These are phyloP conservation scores for Ceraclea dissimilis DNA, from an alignment of 2,888 invertebrate species.

Conservation along the genomic window DNA sequence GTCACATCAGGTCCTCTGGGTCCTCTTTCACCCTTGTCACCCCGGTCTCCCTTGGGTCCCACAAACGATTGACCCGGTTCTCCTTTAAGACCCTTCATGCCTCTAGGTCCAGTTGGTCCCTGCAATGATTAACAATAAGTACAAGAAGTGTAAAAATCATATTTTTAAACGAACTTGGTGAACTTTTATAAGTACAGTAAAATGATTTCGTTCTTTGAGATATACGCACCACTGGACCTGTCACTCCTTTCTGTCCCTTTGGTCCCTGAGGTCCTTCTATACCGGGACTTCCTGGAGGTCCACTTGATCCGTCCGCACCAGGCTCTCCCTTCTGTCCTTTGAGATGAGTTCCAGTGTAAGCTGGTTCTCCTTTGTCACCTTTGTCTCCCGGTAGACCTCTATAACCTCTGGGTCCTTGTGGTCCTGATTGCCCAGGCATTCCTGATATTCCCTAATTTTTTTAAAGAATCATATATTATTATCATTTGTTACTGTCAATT, in stretches of 20 bases:
- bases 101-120: conserved; percentile 63
- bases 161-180: too few relatives aligned
- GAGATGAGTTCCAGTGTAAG: conserved; percentile 58
- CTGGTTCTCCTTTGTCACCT: conserved; percentile 77
- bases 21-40: conserved; percentile 47
- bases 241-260: conserved; percentile 53
- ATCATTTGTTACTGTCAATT: background rate
- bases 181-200: too few relatives aligned
- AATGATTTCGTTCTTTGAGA: too few relatives aligned
- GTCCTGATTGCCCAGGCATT: conserved; percentile 58
- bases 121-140: conserved; percentile 31
- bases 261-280: conserved; percentile 53
- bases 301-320: conserved; percentile 65
- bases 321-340: conserved; percentile 85
- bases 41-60: conserved; percentile 59
- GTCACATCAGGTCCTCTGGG: conserved; percentile 35
- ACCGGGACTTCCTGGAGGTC: conserved; percentile 57
- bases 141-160: background rate
- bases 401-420: conserved; percentile 68
- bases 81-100: conserved; percentile 63
- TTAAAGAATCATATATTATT: background rate
- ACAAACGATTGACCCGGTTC: conserved; percentile 43
- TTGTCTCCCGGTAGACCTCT: conserved; percentile 58
- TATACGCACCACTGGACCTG: conserved; percentile 49
- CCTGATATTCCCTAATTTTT: conserved; percentile 70